Evolutionary conservation across 1,140 invertebrate genomes (phyloP), one percentile per base, ranked within the genome.

Genomic region (Acyrthosiphon pisum): DNA sequence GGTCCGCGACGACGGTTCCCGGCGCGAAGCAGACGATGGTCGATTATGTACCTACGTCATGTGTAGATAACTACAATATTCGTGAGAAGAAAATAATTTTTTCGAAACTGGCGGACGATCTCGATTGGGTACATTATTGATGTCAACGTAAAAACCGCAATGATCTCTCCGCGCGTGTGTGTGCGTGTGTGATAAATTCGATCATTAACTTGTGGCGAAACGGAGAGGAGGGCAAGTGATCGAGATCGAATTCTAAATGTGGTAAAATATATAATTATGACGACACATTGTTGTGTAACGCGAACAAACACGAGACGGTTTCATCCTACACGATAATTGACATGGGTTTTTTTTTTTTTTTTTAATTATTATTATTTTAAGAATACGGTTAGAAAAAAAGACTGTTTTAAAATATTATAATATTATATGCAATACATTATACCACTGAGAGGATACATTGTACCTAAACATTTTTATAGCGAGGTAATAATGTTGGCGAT

Each of bases 241-340:
- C 60, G 60, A 76, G 11, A 76, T n/a, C 60, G 60, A n/a, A n/a
- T 14, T 76, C 14, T 76, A n/a, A 76, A 76, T 14, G 60, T 76
- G 30, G 14, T 76, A 76, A 35, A 76, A 76, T 35, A 30, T 68
- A 68, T 3, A 18, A 68, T 30, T 68, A n/a, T 76, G n/a, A 76
- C n/a, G 14, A 76, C 30, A 76, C 30, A n/a, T 76, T 18, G n/a
- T 76, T 76, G 83, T 41, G 83, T 26, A 41, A 41, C 26, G 44
- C 44, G 22, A 44, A 37, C 83, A 41, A 41, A 37, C 83, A 22
- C 22, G 37, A 11, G 23, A 86, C 26, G 14, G 14, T 46, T 48
- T n/a, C 86, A 30, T 91, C 37, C 50, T 53, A 41, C 50, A 30
- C 48, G 30, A 91, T 91, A 91, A 91, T 91, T 60, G 60, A 60